Conservation (phyloP, 2,888 invertebrate genomes). For the Miltochrista miniata region DNA sequence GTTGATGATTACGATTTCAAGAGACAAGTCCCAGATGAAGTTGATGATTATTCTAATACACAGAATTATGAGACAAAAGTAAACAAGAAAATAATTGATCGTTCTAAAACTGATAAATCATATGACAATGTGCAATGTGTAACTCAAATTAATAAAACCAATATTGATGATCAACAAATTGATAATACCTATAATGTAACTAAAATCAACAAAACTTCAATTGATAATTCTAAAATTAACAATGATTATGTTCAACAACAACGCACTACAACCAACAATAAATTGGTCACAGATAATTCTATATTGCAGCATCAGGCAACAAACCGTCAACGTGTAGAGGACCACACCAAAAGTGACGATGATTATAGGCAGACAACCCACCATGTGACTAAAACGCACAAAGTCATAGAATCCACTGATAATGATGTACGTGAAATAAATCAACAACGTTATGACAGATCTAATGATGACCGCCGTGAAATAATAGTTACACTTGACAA, state of each 20-base stretch:
- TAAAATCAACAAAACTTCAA: slow-evolving; percentile 2
- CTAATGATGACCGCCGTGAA: slow-evolving; percentile 34
- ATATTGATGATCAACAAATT: slow-evolving; percentile 4
- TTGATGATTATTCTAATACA: slow-evolving; percentile 31
- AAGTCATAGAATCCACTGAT: slow-evolving; percentile 33
- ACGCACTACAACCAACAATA: slow-evolving; percentile 5
- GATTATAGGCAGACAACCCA: slow-evolving; percentile 15
- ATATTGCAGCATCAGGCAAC: slow-evolving; percentile 28
- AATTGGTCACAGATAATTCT: slow-evolving; percentile 24
- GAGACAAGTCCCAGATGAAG: slow-evolving; percentile 43
- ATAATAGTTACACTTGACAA: slow-evolving; percentile 25
- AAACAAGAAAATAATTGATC: slow-evolving; percentile 31
- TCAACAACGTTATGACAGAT: slow-evolving; percentile 35
- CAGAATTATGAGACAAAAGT: slow-evolving; percentile 31
- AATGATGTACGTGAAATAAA: slow-evolving; percentile 31
- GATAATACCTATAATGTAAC: slow-evolving; percentile 1
- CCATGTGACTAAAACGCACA: slow-evolving; percentile 24
- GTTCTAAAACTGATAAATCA: slow-evolving; percentile 32
- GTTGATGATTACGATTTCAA: slow-evolving; percentile 64
- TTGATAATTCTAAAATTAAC: slow-evolving; percentile 4
- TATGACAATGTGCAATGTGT: slow-evolving; percentile 23
- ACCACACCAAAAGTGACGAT: slow-evolving; percentile 32
- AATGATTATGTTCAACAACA: not conserved
- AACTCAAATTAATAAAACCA: slow-evolving; percentile 21
- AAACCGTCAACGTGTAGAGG: slow-evolving; percentile 29